Evolutionary conservation across 2,113 vertebrate genomes (phyloP), one percentile per base, ranked within the genome.

Genomic region (Sardina pilchardus): DNA sequence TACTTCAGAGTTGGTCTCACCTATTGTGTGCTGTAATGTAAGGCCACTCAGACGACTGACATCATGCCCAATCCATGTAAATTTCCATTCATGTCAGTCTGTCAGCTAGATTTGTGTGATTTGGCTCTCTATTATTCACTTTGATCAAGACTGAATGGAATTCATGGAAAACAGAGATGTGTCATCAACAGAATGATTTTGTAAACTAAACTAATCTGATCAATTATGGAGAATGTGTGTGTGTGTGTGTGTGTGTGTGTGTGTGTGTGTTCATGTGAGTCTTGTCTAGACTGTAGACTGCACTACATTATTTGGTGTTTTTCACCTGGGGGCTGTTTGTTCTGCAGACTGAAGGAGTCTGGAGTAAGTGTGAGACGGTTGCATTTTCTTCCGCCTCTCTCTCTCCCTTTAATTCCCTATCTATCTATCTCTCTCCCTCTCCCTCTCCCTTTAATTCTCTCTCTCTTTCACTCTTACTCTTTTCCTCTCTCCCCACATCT

Each of bases 401-500:
- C n/a, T 67, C 59, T 67, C 63, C 14, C 19, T 56, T 5, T 67
- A 3, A 8, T n/a, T n/a, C 59, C n/a, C n/a, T n/a, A n/a, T n/a
- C n/a, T n/a, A n/a, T n/a, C n/a, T n/a, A n/a, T n/a, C n/a, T n/a
- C n/a, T n/a, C n/a, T 67, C 26, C 30, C n/a, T 67, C 56, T 21
- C 88, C 83, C 88, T 82, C 85, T 82, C 75, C 80, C 85, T 42
- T 42, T 42, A 42, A 42, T 42, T 42, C 56, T 59, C 56, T 59
- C 3, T 59, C 56, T 59, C 56, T 59, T 1, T 59, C 59, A 3
- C n/a, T 26, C 21, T 26, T 24, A 19, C 1, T 19, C 59, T 71
- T 3, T 71, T 10, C 17, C 48, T 45, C 56, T 21, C 88, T 85
- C 88, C 81, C 85, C 89, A 90, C 92, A 90, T 91, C 84, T 88